Evolutionary conservation across 2,797 vertebrate species (phyloP).

Genomic region (Enteromius fasciolatus): DNA sequence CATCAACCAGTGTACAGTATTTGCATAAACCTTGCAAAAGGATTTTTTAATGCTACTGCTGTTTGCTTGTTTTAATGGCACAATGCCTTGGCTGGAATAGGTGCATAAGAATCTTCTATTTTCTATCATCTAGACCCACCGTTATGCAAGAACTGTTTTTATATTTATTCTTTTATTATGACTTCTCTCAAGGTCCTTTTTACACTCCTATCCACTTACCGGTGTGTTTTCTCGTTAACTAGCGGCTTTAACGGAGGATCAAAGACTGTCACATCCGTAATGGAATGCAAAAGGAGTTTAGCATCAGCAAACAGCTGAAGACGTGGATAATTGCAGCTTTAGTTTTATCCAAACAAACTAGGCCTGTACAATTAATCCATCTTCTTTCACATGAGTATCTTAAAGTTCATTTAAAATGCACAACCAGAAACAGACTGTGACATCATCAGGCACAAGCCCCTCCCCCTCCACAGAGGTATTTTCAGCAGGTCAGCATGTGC

Average conservation of each 20-base stretch:
- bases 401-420: not conserved
- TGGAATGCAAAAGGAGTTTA: conserved; percentile 16
- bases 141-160: not conserved
- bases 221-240: conserved; percentile 53
- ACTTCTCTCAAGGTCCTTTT: conserved; percentile 22
- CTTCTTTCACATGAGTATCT: not conserved
- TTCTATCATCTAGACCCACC: not conserved
- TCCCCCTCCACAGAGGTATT: conserved; percentile 2
- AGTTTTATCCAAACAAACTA: conserved; percentile 15
- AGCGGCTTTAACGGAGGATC: conserved; percentile 38
- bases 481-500: conserved; percentile 1
- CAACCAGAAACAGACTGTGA: not conserved
- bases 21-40: not conserved
- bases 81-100: not conserved
- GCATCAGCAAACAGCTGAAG: conserved; percentile 1
- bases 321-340: conserved; percentile 13
- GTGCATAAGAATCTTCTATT: not conserved
- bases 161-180: conserved; percentile 29
- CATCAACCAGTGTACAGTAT: not conserved
- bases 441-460: conserved; percentile 6
- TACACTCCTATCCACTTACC: conserved; percentile 34
- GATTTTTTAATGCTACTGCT: not conserved
- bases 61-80: not conserved
- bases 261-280: conserved; percentile 64
- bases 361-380: not conserved